Percentiles rank a stretch among this genome's conserved stretches.
These are phyloP conservation scores for Naja naja DNA, from an alignment of 2,113 vertebrate genomes.

Conservation along the genomic window DNA sequence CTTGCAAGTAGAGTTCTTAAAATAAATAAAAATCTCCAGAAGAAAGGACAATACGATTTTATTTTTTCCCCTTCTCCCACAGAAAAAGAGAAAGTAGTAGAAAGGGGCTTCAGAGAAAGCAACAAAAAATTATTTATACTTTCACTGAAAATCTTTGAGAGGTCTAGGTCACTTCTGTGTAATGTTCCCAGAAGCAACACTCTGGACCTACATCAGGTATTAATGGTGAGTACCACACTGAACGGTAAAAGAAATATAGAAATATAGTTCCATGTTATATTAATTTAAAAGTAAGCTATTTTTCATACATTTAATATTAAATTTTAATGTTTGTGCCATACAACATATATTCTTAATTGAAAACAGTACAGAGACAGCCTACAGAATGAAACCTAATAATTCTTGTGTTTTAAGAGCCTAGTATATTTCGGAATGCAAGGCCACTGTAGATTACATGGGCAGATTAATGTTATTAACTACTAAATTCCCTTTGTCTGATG, in stretches of 20 bases:
- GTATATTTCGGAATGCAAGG: constrained; percentile 43
- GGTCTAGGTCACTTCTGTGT: not conserved
- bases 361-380: constrained; percentile 27
- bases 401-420: constrained; percentile 42
- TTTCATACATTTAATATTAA: constrained; percentile 18
- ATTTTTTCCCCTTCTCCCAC: not conserved
- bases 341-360: constrained; percentile 19
- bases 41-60: not conserved
- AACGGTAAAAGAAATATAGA: not conserved
- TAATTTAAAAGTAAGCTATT: constrained; percentile 15
- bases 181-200: not conserved
- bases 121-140: not conserved
- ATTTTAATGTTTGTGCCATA: constrained; percentile 19
- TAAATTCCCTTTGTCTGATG: constrained; percentile 59
- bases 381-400: constrained; percentile 14
- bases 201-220: not conserved
- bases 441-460: constrained; percentile 51
- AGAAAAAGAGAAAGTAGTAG: not conserved
- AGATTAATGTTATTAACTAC: constrained; percentile 70
- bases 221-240: not conserved
- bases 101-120: not conserved
- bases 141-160: no score
- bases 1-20: no score
- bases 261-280: not conserved
- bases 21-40: not conserved